Evolutionary conservation across 2,113 vertebrate species (phyloP).

Genomic region (Myrmophylax atrothorax): DNA sequence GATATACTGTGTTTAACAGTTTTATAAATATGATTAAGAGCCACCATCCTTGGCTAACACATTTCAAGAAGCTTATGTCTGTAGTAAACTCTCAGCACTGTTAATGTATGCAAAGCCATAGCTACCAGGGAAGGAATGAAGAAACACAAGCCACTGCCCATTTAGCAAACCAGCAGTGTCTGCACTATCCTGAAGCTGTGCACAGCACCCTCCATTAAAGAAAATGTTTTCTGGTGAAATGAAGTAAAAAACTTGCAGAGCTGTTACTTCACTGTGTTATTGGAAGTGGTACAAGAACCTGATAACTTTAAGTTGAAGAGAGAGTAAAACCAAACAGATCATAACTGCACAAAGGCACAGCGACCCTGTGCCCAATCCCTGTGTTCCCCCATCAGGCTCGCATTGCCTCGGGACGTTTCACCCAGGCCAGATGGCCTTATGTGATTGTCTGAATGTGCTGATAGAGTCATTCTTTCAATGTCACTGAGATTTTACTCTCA

Average conservation of each 20-base stretch:
- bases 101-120: neutral
- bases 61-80: neutral
- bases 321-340: neutral
- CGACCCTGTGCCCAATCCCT: neutral
- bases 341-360: neutral
- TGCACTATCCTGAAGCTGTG: neutral
- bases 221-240: neutral
- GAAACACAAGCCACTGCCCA: neutral
- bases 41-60: neutral
- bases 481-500: conserved; percentile 8
- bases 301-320: neutral
- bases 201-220: neutral
- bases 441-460: neutral
- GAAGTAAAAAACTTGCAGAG: neutral
- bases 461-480: conserved; percentile 47
- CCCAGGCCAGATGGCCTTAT: conserved; percentile 46
- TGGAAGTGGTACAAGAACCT: neutral
- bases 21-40: neutral
- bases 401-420: conserved; percentile 21
- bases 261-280: neutral
- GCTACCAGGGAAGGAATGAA: neutral
- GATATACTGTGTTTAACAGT: neutral
- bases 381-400: neutral
- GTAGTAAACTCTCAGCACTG: neutral
- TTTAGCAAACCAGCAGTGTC: neutral